Base-by-base conservation (phyloP, 2,797 vertebrate species). In the Chrosomus eos region DNA sequence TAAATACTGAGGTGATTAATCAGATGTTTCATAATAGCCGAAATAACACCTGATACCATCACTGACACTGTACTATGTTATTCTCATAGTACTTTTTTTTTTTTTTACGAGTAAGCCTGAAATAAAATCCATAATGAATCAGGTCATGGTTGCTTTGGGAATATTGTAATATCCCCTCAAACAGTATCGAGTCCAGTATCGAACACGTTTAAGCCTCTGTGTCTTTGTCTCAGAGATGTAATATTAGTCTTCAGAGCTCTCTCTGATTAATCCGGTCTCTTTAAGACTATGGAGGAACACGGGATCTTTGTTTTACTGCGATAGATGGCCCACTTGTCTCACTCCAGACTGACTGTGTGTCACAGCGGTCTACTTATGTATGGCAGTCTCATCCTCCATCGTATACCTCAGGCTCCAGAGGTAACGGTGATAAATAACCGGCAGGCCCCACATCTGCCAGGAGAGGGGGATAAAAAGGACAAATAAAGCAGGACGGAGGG, bases 371-470 rank as follows among this genome's bases (percentile, higher is more conserved):
- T 58, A 76, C 64, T 81, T 80, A 76, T 89, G 87, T 90, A 90
- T 88, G 90, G 62, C 87, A 86, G 84, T 84, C 80, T 76, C 87
- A 85, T 91, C 88, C 87, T 92, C 91, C 92, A 90, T 89, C 89
- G 91, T 90, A n/a, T n/a, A 91, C 90, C 90, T 91, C 76, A 87
- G 85, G 90, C 92, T 87, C 91, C 90, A 89, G 89, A 83, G 88
- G 89, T 90, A 92, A 91, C 92, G 86, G 92, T 92, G 92, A 94
- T 94, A 93, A 95, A 95, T 93, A 93, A 93, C 91, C 88, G 88
- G 64, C 86, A 80, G 92, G 92, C 92, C 92, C 90, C 90, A 92
- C 58, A 45, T 67, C 78, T 93, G 92, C 91, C 90, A 89, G 90
- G 89, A 93, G 90, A 89, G 88, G 92, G 83, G 74, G 89, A 89